Evolutionary conservation across 2,888 invertebrate species (phyloP), one percentile per base, ranked within the genome.

Genomic region (Diplolepis rosae): DNA sequence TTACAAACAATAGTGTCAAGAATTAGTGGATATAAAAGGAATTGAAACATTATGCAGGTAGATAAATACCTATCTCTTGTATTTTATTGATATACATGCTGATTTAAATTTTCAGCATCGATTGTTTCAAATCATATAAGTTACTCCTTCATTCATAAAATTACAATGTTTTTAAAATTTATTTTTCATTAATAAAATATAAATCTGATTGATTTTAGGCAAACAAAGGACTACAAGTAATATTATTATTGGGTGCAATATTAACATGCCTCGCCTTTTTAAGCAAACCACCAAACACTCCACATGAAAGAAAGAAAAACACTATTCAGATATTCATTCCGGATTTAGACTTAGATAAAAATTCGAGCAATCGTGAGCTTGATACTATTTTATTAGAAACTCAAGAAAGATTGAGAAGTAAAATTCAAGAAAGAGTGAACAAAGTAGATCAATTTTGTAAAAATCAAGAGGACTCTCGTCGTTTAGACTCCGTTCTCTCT

Each of bases 401-500:
- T 42, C 35, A 7, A 42, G n/a, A 61, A 42, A 69, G 15, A 70
- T 28, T 65, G 68, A 77, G 68, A 30, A 66, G 30, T 4, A 69
- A 72, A 61, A 68, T 84, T 13, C 70, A 79, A 18, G 27, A 2
- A 18, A 80, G 83, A 32, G 78, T 42, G 24, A 65, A 18, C 15
- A 61, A 73, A 30, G n/a, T 83, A n/a, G 51, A 70, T 42, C 24
- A 65, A n/a, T 35, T 79, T 7, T 84, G 83, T 65, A 18, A 70
- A 66, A 70, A 22, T 4, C 50, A 42, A 11, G 71, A 74, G 27
- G 69, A 70, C 18, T 52, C 61, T 7, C 50, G 68, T 9, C 73
- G 78, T 18, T 68, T 74, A 15, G 74, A 79, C 11, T 66, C 69
- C 28, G 67, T 77, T 1, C 18, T 83, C 13, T 78, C 77, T 0